Evolutionary conservation across 2,888 invertebrate genomes (phyloP).

Genomic region (Apodemia zela): DNA sequence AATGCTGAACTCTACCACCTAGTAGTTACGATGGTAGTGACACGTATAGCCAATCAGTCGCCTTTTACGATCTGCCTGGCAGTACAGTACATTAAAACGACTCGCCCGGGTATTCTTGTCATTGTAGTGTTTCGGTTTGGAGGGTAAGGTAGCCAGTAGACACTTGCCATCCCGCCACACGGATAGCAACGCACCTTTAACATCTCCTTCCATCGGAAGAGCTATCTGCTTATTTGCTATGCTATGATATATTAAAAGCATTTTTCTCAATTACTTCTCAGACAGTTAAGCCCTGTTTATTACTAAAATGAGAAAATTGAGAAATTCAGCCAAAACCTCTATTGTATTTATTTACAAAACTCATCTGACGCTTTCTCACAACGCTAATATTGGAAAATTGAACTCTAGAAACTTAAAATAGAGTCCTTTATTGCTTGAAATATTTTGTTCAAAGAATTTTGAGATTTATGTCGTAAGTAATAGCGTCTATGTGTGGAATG

Average conservation of each 20-base stretch:
- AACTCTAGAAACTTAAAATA: background rate
- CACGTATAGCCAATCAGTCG: too few relatives aligned
- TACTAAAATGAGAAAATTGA: conserved; percentile 9
- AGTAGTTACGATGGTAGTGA: too few relatives aligned
- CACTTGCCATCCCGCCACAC: too few relatives aligned
- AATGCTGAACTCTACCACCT: too few relatives aligned
- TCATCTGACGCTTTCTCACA: conserved; percentile 4
- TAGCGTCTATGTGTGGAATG: conserved; percentile 1
- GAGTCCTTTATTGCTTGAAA: background rate
- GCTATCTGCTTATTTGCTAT: too few relatives aligned
- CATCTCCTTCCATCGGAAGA: too few relatives aligned
- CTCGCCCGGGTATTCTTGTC: too few relatives aligned
- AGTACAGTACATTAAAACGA: too few relatives aligned
- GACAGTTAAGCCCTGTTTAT: background rate
- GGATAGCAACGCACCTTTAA: too few relatives aligned
- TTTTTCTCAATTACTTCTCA: background rate
- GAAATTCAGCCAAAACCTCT: background rate
- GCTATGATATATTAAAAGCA: background rate
- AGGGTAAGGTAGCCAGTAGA: too few relatives aligned
- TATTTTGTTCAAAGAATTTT: conserved; percentile 8
- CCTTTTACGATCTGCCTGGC: too few relatives aligned
- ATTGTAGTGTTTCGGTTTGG: too few relatives aligned
- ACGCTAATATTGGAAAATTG: background rate
- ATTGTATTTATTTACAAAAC: conserved; percentile 16
- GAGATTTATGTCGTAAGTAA: conserved; percentile 14